Base-by-base conservation (phyloP, 1,140 invertebrate species). In the Phenacoccus solenopsis region DNA sequence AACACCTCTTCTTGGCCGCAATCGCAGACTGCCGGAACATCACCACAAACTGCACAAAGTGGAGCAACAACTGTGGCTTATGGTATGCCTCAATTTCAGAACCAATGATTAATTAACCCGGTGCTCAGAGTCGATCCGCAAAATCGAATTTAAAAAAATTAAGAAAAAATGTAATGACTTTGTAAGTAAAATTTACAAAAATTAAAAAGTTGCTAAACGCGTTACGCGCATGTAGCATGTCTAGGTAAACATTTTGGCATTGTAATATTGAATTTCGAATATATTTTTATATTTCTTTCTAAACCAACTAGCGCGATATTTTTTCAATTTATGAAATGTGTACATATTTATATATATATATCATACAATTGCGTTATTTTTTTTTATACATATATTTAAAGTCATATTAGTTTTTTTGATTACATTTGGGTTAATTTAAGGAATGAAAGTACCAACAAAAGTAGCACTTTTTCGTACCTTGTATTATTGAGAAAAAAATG, bases 251-350 rank as follows among this genome's bases (percentile, higher is more conserved):
- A 10, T 64, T 64, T 64, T 64, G 59, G 59, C 25, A 64, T 64
- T 64, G 22, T 64, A 64, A 64, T 64, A 64, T 22, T 64, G 59
- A 20, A 24, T 27, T 64, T 64, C 21, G 22, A 64, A 64, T 64
- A 64, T 64, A 64, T 64, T 22, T 64, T 64, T 64, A 64, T 64
- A 64, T 64, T 27, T 27, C 59, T 64, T 64, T 64, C 22, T 64
- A 64, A 64, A 64, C 10, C 59, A 64, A 64, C 25, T 64, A 27
- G 21, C 20, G 59, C 25, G 25, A 24, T 64, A 25, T 64, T 64
- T 25, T 38, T 64, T 64, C 59, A 49, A 16, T 49, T 49, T 49
- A 49, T 49, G 13, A 16, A 49, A 49, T 16, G 13, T 49, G 38
- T 49, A 49, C 38, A 49, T 49, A 49, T 13, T 16, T 49, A 49